These are phyloP conservation scores for Apus apus DNA, from an alignment of 2,113 vertebrate genomes.

Conservation along the genomic window DNA sequence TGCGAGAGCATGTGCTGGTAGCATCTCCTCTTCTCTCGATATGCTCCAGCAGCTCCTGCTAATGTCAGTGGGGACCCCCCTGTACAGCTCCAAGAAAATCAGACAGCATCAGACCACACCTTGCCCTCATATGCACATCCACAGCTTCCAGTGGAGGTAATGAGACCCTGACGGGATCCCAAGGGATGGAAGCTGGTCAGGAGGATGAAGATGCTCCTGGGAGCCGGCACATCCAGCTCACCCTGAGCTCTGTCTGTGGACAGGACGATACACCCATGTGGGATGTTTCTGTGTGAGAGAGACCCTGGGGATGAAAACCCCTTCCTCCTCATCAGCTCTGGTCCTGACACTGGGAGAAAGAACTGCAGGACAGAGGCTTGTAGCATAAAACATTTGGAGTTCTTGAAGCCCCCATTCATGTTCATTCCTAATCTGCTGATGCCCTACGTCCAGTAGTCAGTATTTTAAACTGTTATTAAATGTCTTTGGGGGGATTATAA, in stretches of 20 bases:
- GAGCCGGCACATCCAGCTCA: neutral
- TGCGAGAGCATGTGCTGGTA: neutral
- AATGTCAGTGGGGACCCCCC: conserved; percentile 38
- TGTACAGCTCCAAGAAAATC: conserved; percentile 33
- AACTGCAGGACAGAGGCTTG: neutral
- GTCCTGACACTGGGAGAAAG: neutral
- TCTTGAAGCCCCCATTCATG: conserved; percentile 33
- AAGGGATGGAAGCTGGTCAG: neutral
- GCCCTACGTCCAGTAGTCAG: conserved; percentile 64
- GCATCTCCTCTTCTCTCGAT: conserved; percentile 11
- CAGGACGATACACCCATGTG: accelerated
- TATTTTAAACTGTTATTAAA: conserved; percentile 75
- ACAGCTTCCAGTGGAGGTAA: conserved; percentile 1
- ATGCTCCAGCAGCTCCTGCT: conserved; percentile 41
- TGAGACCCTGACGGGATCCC: neutral
- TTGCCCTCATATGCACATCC: neutral
- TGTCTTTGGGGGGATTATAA: conserved; percentile 76
- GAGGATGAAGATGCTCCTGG: neutral
- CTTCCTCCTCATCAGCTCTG: accelerated
- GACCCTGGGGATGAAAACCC: neutral
- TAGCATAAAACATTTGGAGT: neutral
- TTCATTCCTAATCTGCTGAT: conserved; percentile 37
- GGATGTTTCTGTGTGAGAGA: neutral
- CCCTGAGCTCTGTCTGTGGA: neutral
- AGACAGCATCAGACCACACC: conserved; percentile 18